phyloP scores from a whole-genome alignment of 2,113 vertebrate genomes.

The Tetraodon nigroviridis region DNA sequence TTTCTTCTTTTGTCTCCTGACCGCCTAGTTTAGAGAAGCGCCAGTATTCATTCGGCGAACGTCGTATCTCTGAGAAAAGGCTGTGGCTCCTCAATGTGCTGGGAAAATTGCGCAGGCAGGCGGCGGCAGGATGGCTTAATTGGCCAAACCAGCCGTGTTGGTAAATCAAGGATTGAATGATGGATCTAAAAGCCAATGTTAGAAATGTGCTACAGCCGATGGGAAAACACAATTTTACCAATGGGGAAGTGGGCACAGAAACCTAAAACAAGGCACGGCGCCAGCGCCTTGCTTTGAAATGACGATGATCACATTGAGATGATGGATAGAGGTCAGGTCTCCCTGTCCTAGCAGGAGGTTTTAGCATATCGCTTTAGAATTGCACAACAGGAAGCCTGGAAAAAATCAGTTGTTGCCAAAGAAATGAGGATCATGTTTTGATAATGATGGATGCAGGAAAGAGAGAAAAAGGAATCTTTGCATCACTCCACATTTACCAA shows the following conservation, averaged over 20 bases:
- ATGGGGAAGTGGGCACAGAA: background rate
- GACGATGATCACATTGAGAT: constrained; percentile 13
- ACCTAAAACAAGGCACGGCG: constrained; percentile 15
- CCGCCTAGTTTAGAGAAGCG: constrained; percentile 35
- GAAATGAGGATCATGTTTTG: constrained; percentile 29
- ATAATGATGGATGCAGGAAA: no score
- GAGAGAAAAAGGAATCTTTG: no score
- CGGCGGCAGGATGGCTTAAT: constrained; percentile 26
- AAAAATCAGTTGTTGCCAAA: background rate
- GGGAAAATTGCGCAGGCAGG: constrained; percentile 21
- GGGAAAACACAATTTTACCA: constrained; percentile 10
- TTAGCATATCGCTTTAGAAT: constrained; percentile 32
- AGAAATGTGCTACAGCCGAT: constrained; percentile 1
- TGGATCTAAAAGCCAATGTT: constrained; percentile 7
- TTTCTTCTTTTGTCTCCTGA: constrained; percentile 50
- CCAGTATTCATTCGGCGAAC: constrained; percentile 37
- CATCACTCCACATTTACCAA: no score
- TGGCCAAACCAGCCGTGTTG: constrained; percentile 14
- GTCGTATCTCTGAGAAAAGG: constrained; percentile 22
- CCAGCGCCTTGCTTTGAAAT: background rate
- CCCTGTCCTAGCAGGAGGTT: constrained; percentile 1
- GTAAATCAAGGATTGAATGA: constrained; percentile 22
- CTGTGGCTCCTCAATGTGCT: constrained; percentile 14
- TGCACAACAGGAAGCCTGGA: constrained; percentile 11
- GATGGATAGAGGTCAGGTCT: background rate